Evolutionary conservation across 2,888 invertebrate genomes (phyloP), one percentile per base, ranked within the genome.

Genomic region (Pristionchus entomophagus): DNA sequence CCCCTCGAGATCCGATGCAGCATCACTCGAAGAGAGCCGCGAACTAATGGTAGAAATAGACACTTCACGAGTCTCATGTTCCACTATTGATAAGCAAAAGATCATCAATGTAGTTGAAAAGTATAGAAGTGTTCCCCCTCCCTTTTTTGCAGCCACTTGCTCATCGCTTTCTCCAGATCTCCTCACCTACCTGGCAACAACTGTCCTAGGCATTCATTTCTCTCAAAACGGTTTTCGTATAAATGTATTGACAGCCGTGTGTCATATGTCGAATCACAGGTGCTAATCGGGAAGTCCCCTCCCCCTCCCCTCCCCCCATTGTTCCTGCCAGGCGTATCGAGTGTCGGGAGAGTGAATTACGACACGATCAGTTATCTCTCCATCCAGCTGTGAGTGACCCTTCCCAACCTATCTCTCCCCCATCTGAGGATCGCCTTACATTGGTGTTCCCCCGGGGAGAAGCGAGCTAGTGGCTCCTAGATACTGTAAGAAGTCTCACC

Each of bases 231-330:
- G n/a, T n/a, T n/a, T n/a, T n/a, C n/a, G n/a, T n/a, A n/a, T n/a
- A n/a, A n/a, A n/a, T n/a, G n/a, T n/a, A 49, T 49, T 77, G 17
- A 77, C 77, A 77, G 77, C 77, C 77, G 77, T 45, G 73, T 77
- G 49, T 49, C 77, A 77, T 49, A 49, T 77, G 38, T 35, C 45
- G 26, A 41, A n/a, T n/a, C n/a, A 77, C 77, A 77, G 77, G 77
- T 77, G 77, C 49, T 77, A 77, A 77, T 77, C 77, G 65, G 65
- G 65, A 69, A 38, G 26, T 41, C 26, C 69, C 41, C 38, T 6
- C 12, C n/a, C 73, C 22, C 41, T 77, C 4, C 77, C 45, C 77
- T 77, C 45, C 22, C 49, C 29, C 77, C 77, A 41, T 45, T 49
- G 26, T 41, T 35, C 49, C 41, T 77, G 26, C 45, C 41, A 17